Base-by-base conservation (phyloP, 2,888 invertebrate genomes). In the Sesamia inferens region DNA sequence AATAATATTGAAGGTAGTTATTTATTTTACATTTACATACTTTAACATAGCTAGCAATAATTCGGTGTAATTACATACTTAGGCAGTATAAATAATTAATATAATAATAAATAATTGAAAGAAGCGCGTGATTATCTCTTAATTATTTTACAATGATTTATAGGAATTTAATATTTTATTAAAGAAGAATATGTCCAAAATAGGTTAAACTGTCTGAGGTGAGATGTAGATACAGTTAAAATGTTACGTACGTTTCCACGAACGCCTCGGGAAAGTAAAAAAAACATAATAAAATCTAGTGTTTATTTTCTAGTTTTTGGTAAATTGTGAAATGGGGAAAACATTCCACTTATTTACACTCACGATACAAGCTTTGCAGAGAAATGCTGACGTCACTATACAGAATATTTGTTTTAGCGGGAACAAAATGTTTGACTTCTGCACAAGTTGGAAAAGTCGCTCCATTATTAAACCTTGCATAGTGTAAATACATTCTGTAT, bases 1-100 rank as follows among this genome's bases (percentile, higher is more conserved):
- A 78, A 11, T 74, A 68, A 74, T 78, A 63, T 66, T 8, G 42
- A 14, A 44, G 19, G 66, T 47, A 55, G 51, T 44, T 62, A 73
- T 54, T 54, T 74, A 77, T 66, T 65, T 76, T 65, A 57, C 54
- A 58, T 39, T 48, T 16, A 10, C 31, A 5, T 31, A 55, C 64
- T 67, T 44, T 64, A n/a, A 44, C 44, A 44, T 24, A 42, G 63
- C 22, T 5, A 19, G 14, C 31, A 44, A 44, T 22, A 13, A 22
- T 19, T 2, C 3, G 3, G 6, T 22, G 54, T 24, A 24, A 57
- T n/a, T 65, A 44, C 8, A 6, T 73, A 51, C 24, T 42, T 10
- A n/a, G n/a, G 7, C n/a, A 16, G 19, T 11, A 61, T 44, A 2
- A 1, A 31, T 31, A 31, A 31, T 31, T 31, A 31, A 31, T 31